A percentile compares a stretch with the other conserved stretches of the same genome.
These are phyloP conservation scores for Spodoptera exigua DNA, from an alignment of 2,888 invertebrate genomes.

Conservation along the genomic window DNA sequence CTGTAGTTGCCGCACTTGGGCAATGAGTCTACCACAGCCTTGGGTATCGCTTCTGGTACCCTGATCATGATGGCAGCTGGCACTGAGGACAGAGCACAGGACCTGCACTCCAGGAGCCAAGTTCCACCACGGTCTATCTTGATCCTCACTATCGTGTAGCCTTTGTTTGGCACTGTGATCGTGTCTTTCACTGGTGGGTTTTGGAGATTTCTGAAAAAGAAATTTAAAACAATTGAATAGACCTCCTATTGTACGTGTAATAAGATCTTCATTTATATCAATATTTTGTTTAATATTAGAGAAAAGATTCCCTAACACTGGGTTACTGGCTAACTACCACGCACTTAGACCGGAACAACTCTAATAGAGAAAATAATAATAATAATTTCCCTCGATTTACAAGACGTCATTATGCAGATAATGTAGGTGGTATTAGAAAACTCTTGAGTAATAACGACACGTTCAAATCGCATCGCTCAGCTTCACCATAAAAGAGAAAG, in stretches of 20 bases:
- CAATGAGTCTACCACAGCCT: conserved; percentile 79
- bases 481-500: conserved; percentile 41
- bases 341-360: too few relatives aligned
- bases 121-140: conserved; percentile 88
- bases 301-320: too few relatives aligned
- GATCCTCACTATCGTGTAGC: conserved; percentile 88
- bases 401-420: conserved; percentile 6
- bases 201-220: conserved; percentile 80
- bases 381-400: conserved; percentile 9
- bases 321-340: too few relatives aligned
- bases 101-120: conserved; percentile 84
- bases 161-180: conserved; percentile 90
- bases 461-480: background rate
- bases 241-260: too few relatives aligned
- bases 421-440: conserved; percentile 31
- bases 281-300: too few relatives aligned
- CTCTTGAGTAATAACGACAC: conserved; percentile 22
- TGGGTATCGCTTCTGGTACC: conserved; percentile 80
- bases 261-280: too few relatives aligned
- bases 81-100: conserved; percentile 78
- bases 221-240: background rate
- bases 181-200: conserved; percentile 90
- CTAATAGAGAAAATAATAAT: background rate
- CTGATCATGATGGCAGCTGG: conserved; percentile 85
- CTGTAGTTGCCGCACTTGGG: conserved; percentile 87